Base-by-base conservation (phyloP, 2,113 vertebrate species). In the Gila orcuttii region DNA sequence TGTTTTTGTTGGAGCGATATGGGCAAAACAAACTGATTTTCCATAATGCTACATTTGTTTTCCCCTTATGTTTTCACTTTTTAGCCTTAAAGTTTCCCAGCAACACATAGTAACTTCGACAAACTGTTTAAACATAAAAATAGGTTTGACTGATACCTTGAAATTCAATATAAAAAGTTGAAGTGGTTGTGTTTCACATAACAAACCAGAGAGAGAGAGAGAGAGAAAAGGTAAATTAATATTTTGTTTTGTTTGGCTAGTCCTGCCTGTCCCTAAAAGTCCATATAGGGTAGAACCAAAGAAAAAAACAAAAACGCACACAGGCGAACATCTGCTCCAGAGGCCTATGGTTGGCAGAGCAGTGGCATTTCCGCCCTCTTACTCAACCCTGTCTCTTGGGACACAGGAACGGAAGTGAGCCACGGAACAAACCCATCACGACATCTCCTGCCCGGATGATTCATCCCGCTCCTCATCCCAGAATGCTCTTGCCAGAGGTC, bases 371-470 rank as follows among this genome's bases (percentile, higher is more conserved):
- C 87, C 87, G n/a, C 36, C 73, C 57, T 66, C 75, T 88, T 90
- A 86, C 79, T 88, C 88, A 89, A 85, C 82, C 79, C 28, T 10
- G 68, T 90, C 87, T 88, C 87, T 52, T 42, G 87, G 85, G 87
- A 85, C 69, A 86, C 52, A 52, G 78, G 83, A 90, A 78, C 74
- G 83, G 85, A 90, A 90, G 87, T 90, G 78, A 86, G 83, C 78
- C 82, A 82, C 74, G 85, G 89, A 88, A 83, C 57, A 36, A 60
- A 75, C 85, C 85, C 79, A 74, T 83, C 83, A 28, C 60, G 6
- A 73, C 83, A 85, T 88, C 87, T 91, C 91, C 90, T 84, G 84
- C 89, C 92, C 86, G 83, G 90, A 90, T 95, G 93, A 95, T 92
- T 95, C 94, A 95, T 93, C 91, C 89, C 6, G 85, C 88, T 81